Percentiles rank a stretch among this genome's conserved stretches.
phyloP scores from a whole-genome alignment of 2,888 invertebrate genomes.

The Phytoseiulus persimilis region DNA sequence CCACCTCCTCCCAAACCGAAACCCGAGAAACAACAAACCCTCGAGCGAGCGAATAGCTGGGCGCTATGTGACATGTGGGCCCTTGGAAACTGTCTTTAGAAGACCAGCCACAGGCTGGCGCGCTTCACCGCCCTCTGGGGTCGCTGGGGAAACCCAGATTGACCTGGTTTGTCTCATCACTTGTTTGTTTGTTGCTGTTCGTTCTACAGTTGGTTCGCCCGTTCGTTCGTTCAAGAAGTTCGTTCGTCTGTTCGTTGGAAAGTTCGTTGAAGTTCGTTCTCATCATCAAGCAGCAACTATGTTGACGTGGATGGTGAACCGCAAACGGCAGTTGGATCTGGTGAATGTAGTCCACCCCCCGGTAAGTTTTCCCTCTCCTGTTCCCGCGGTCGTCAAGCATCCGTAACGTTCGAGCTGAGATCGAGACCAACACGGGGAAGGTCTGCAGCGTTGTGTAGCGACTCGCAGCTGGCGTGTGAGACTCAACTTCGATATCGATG shows the following conservation, averaged over 20 bases:
- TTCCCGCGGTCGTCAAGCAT: too few relatives aligned
- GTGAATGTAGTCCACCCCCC: conserved; percentile 37
- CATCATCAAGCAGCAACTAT: neutral
- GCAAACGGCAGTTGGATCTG: conserved; percentile 38
- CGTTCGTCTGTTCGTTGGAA: neutral
- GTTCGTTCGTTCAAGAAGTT: neutral
- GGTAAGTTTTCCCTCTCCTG: neutral
- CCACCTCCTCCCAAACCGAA: neutral
- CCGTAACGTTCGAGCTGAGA: too few relatives aligned
- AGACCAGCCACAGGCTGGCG: neutral
- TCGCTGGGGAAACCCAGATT: conserved; percentile 5
- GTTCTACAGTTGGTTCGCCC: neutral
- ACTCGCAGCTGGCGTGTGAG: neutral
- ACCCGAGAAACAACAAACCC: neutral
- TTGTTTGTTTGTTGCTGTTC: neutral
- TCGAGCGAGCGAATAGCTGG: neutral
- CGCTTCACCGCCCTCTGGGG: conserved; percentile 5
- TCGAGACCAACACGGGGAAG: neutral
- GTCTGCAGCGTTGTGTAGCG: neutral
- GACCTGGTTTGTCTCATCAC: neutral
- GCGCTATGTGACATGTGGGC: neutral
- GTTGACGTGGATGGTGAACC: conserved; percentile 38
- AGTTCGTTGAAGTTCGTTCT: neutral
- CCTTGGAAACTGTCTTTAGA: neutral
- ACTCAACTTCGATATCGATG: neutral